Evolutionary conservation across 2,113 vertebrate genomes (phyloP), one percentile per base, ranked within the genome.

Genomic region (Aldabrachelys gigantea): DNA sequence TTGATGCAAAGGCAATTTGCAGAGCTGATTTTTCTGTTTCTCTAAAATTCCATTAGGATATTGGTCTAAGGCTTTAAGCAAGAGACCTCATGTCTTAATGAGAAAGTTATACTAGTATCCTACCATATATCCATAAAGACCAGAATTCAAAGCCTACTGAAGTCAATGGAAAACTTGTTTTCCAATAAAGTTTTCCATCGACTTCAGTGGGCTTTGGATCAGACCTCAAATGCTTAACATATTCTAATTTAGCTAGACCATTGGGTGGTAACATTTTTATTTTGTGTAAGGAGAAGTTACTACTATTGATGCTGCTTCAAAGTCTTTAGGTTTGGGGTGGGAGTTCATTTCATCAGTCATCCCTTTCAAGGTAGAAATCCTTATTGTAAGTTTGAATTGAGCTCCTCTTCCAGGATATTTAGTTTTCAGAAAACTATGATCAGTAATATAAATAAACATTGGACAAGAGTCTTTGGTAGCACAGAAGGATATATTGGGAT

Each of bases 381-480:
- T 84, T 25, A 19, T 84, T n/a, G 59, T 56, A 52, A 38, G 22
- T 88, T 93, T 76, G 75, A 41, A 29, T 84, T 90, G 25, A 72
- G 11, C 8, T 89, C 35, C 19, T 82, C 56, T 94, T 94, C 72
- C 29, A 16, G 72, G n/a, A 12, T 1, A 31, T 84, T 84, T 4
- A 41, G 17, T 88, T 96, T 22, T 91, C 47, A 75, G 75, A 84
- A 84, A 86, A 44, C 56, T 17, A 25, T 65, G 89, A n/a, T 79
- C 92, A 57, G 85, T 49, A 72, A 27, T 27, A 35, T 90, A 85
- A 56, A 85, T 53, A 35, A 92, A 54, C 76, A 93, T 31, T 88
- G 76, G 92, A 89, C 92, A 91, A 92, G n/a, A 41, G 76, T 29
- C 31, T 85, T 83, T 31, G 25, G 5, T 87, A 83, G 95, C 91